phyloP scores from a whole-genome alignment of 2,888 invertebrate species.

The Craniophora ligustri region DNA sequence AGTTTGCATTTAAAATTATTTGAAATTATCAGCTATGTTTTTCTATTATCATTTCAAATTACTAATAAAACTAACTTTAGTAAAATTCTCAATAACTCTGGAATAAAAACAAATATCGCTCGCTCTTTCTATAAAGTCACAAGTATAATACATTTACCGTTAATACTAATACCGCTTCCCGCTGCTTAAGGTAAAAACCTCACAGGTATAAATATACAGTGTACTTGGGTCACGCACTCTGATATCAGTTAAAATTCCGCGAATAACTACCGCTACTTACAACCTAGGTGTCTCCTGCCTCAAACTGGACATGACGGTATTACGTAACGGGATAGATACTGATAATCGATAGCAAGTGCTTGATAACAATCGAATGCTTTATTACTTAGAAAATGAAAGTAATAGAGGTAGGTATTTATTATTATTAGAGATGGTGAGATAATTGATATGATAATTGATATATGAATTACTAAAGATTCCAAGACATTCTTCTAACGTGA shows the following conservation, averaged over 20 bases:
- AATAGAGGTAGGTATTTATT: no score
- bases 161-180: constrained; percentile 13
- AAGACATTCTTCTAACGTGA: no score
- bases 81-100: no score
- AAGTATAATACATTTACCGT: constrained; percentile 33
- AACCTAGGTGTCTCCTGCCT: constrained; percentile 41
- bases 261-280: constrained; percentile 49
- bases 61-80: no score
- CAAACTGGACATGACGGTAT: constrained; percentile 42
- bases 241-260: constrained; percentile 60
- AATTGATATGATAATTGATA: no score
- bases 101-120: no score
- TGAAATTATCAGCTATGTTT: no score
- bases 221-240: constrained; percentile 45
- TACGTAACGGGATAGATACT: constrained; percentile 39
- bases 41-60: no score
- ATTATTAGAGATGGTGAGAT: no score
- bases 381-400: not conserved
- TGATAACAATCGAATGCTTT: not conserved
- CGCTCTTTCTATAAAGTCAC: constrained; percentile 7
- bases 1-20: no score
- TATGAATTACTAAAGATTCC: no score
- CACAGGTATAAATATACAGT: constrained; percentile 21
- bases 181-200: constrained; percentile 19
- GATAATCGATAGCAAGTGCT: constrained; percentile 25